phyloP scores from a whole-genome alignment of 2,888 invertebrate species.

The Phengaris arion region DNA sequence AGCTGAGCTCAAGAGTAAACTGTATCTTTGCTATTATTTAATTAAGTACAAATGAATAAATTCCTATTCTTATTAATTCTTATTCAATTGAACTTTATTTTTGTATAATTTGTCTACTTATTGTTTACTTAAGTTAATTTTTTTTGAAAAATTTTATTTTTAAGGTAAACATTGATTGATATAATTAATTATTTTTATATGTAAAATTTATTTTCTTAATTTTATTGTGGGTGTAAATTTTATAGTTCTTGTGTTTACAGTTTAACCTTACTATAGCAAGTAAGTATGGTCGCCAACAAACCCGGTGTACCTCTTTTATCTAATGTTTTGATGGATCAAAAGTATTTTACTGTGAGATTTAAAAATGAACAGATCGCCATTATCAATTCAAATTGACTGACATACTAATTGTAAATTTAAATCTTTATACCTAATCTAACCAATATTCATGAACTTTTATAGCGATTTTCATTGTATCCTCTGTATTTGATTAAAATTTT shows the following conservation, averaged over 20 bases:
- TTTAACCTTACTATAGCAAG: neutral
- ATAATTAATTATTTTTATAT: neutral
- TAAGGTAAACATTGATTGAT: conserved; percentile 9
- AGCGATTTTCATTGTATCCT: neutral
- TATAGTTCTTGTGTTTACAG: neutral
- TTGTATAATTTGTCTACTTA: conserved; percentile 31
- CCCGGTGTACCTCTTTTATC: no score
- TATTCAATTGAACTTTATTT: conserved; percentile 28
- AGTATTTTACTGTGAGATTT: neutral
- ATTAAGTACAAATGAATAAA: conserved; percentile 35
- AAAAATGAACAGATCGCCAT: neutral
- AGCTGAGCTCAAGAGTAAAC: conserved; percentile 27
- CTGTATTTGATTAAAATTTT: neutral
- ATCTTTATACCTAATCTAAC: neutral
- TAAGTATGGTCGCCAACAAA: neutral
- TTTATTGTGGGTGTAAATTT: conserved; percentile 11
- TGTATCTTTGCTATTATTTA: conserved; percentile 31
- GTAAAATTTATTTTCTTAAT: neutral
- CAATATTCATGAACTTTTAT: neutral
- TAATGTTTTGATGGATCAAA: no score
- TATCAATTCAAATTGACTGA: neutral
- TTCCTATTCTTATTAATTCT: no score
- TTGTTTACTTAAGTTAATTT: conserved; percentile 46
- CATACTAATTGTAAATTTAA: neutral
- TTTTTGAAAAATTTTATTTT: conserved; percentile 27